Conservation (phyloP, 1,140 invertebrate genomes). For the Drosophila melanica region DNA sequence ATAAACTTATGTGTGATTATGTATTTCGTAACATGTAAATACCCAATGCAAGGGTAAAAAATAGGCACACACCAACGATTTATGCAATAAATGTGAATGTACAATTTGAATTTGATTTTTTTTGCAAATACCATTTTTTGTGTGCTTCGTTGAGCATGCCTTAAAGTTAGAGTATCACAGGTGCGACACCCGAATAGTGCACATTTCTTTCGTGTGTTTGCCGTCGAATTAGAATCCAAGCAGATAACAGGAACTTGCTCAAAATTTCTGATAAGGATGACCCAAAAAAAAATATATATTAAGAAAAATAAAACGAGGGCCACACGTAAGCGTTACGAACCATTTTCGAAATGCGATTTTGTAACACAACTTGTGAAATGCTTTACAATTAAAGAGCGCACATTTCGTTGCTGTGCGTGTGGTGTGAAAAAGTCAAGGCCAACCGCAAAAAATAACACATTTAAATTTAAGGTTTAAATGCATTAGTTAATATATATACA, state of each 20-base stretch:
- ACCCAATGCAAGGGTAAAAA: not conserved
- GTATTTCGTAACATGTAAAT: not conserved
- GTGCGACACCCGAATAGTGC: not conserved
- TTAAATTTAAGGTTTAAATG: slow-evolving; percentile 22
- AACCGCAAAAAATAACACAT: slow-evolving; percentile 42
- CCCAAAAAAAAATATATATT: slow-evolving; percentile 20
- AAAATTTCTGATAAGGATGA: slow-evolving; percentile 34
- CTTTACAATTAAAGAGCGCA: slow-evolving; percentile 30
- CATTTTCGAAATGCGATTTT: slow-evolving; percentile 39
- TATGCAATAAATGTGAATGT: not conserved
- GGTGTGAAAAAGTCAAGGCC: slow-evolving; percentile 58
- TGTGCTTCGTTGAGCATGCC: not conserved
- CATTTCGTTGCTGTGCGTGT: slow-evolving; percentile 44
- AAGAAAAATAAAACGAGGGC: slow-evolving; percentile 1
- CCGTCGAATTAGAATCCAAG: not conserved
- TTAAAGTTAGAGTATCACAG: not conserved
- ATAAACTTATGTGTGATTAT: too few species aligned
- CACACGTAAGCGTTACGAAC: not conserved
- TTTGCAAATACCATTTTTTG: too few species aligned
- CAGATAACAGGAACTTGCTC: slow-evolving; percentile 21
- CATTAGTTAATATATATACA: slow-evolving; percentile 9
- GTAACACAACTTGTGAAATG: slow-evolving; percentile 43
- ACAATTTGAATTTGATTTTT: not conserved
- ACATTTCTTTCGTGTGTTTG: slow-evolving; percentile 4
- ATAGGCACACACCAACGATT: too few species aligned